Conservation (phyloP, 2,797 vertebrate genomes). For the Muscicapa striata region DNA sequence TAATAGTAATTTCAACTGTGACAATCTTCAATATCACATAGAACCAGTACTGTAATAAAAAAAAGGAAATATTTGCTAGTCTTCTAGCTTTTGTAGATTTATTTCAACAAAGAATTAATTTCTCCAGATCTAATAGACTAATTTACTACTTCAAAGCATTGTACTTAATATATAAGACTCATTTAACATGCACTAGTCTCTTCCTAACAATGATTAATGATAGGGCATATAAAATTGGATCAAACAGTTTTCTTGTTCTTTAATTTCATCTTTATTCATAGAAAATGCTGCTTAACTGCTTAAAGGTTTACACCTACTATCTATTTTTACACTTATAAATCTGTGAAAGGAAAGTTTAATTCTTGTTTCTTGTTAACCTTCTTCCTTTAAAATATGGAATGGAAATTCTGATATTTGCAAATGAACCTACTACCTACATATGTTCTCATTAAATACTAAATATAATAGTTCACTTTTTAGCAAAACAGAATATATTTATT, state of each 20-base stretch:
- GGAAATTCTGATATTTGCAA: not conserved
- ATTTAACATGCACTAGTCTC: not conserved
- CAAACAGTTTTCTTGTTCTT: slow-evolving; percentile 9
- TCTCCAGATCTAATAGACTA: not conserved
- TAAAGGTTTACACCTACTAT: not conserved
- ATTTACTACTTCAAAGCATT: slow-evolving; percentile 37
- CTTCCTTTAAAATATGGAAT: not conserved
- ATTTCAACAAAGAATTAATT: not conserved
- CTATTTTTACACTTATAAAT: not conserved
- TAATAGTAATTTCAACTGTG: not conserved
- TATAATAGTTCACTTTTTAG: not conserved
- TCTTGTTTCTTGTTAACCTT: not conserved
- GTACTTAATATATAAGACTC: slow-evolving; percentile 1
- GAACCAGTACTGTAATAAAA: not conserved
- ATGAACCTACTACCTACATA: not conserved
- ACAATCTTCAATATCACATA: not conserved
- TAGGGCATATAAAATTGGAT: not conserved
- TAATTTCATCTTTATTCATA: slow-evolving; percentile 34
- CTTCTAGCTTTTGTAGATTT: not conserved
- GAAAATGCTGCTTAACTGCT: slow-evolving; percentile 12
- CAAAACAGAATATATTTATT: not conserved
- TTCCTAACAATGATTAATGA: slow-evolving; percentile 38
- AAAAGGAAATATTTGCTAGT: not conserved
- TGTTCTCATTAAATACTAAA: not conserved
- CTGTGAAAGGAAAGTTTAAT: not conserved